Conservation (phyloP, 2,888 invertebrate species). For the Caenorhabditis sinica region DNA sequence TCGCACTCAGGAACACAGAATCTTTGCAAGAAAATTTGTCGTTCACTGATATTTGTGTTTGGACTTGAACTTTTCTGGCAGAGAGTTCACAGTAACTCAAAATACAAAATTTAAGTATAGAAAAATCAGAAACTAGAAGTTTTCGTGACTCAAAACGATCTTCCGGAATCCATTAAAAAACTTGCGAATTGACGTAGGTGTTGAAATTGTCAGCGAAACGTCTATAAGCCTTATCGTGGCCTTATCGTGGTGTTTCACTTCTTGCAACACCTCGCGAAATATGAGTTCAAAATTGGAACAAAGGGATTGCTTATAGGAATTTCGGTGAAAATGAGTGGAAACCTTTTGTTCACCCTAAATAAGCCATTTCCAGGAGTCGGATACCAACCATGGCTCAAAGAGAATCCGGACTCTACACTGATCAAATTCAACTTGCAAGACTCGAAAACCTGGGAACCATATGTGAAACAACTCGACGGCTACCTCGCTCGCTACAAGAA, state of each 20-base stretch:
- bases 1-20: conserved; percentile 38
- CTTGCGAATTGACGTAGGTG: conserved; percentile 46
- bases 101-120: no score
- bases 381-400: conserved; percentile 96
- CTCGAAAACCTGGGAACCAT: conserved; percentile 65
- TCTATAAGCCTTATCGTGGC: no score
- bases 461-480: conserved; percentile 73
- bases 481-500: conserved; percentile 80
- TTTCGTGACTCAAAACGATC: not conserved
- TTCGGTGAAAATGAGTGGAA: not conserved
- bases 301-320: not conserved
- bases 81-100: no score
- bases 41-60: not conserved
- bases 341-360: no score
- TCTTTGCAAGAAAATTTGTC: conserved; percentile 11
- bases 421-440: conserved; percentile 90
- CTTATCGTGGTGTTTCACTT: conserved; percentile 32
- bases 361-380: conserved; percentile 89
- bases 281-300: not conserved
- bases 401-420: conserved; percentile 95
- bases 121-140: not conserved
- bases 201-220: conserved; percentile 25
- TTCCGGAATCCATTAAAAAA: conserved; percentile 33
- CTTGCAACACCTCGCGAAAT: conserved; percentile 39
- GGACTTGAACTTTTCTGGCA: not conserved